Evolutionary conservation across 2,797 vertebrate genomes (phyloP).

Genomic region (Salmo trutta): DNA sequence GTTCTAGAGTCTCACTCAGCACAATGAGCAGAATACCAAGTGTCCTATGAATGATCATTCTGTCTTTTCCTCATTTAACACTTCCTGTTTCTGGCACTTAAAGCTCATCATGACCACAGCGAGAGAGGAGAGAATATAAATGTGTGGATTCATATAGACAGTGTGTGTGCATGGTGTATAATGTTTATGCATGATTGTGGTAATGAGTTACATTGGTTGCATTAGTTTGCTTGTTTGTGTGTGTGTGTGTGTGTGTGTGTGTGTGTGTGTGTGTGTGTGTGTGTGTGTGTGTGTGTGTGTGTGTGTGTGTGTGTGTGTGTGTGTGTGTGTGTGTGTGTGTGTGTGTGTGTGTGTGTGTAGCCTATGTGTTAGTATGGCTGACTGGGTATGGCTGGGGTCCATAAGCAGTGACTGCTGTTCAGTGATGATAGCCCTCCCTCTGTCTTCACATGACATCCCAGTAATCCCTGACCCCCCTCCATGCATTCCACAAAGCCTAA

Average conservation of each 20-base stretch:
- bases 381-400: background rate
- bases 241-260: background rate
- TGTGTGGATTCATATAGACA: background rate
- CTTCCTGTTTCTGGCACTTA: no score
- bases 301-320: background rate
- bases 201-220: slow-evolving; percentile 9
- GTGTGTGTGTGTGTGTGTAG: background rate
- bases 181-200: slow-evolving; percentile 15
- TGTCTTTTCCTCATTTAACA: no score
- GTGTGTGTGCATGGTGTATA: no score
- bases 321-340: slow-evolving; percentile 1
- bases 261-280: slow-evolving; percentile 11
- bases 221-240: background rate
- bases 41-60: no score
- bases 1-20: no score
- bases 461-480: background rate
- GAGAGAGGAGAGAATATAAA: slow-evolving; percentile 8
- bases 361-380: background rate
- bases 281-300: slow-evolving; percentile 14
- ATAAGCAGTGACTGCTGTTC: slow-evolving; percentile 10
- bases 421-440: slow-evolving; percentile 23
- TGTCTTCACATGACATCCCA: background rate
- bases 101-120: background rate
- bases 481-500: background rate
- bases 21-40: no score